Conservation (phyloP, 2,888 invertebrate species). For the Coelogynopora nodosa region DNA sequence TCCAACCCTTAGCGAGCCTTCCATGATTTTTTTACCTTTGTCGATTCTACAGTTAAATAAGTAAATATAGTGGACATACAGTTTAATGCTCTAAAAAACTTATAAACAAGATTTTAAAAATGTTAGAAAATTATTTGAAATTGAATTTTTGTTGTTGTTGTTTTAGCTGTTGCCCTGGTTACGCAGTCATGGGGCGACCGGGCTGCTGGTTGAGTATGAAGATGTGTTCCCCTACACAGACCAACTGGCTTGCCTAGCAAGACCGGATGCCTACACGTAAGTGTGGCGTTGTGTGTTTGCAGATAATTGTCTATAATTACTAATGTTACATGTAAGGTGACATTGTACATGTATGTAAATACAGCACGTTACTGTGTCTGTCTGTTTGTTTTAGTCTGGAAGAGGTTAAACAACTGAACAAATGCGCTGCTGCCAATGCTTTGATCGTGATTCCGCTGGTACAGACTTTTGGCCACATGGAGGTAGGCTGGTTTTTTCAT, state of each 20-base stretch:
- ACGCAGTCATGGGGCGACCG: background rate
- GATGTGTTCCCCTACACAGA: slow-evolving; percentile 34
- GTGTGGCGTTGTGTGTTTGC: no score
- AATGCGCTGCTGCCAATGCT: background rate
- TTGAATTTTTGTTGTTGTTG: background rate
- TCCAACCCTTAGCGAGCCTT: background rate
- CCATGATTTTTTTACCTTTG: no score
- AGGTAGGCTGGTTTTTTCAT: slow-evolving; percentile 7
- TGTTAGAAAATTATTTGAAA: background rate
- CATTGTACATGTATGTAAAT: no score
- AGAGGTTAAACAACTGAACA: background rate
- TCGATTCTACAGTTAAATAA: no score
- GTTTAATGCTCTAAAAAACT: background rate
- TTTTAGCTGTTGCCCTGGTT: slow-evolving; percentile 15
- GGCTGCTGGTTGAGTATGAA: slow-evolving; percentile 35
- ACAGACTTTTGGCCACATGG: slow-evolving; percentile 41
- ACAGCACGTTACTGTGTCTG: no score
- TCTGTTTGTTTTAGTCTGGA: background rate
- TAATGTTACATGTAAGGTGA: background rate
- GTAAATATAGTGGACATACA: no score
- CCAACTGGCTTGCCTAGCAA: background rate
- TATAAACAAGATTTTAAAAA: background rate
- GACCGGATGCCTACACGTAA: slow-evolving; percentile 32
- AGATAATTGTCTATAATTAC: background rate
- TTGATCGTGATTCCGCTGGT: slow-evolving; percentile 34